phyloP scores from a whole-genome alignment of 2,888 invertebrate genomes.

The Spodoptera littoralis region DNA sequence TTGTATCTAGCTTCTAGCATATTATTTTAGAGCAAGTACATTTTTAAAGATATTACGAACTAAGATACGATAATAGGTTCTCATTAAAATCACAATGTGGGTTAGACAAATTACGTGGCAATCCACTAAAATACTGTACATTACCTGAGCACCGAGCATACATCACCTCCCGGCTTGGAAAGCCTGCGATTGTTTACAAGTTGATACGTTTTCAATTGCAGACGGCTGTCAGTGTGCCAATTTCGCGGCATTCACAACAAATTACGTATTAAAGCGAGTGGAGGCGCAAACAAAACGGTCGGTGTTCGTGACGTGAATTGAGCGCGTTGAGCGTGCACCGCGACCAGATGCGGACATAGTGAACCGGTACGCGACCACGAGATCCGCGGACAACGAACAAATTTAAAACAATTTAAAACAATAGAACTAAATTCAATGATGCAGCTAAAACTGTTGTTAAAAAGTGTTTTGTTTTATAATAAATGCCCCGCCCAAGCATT shows the following conservation, averaged over 20 bases:
- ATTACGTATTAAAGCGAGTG: slow-evolving; percentile 88
- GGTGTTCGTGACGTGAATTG: slow-evolving; percentile 87
- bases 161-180: slow-evolving; percentile 16
- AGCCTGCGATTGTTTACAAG: slow-evolving; percentile 69
- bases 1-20: slow-evolving; percentile 11
- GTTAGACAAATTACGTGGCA: too few relatives aligned
- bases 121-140: background rate
- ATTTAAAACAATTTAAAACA: slow-evolving; percentile 18
- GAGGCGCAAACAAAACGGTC: slow-evolving; percentile 86
- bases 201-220: slow-evolving; percentile 83
- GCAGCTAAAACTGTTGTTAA: background rate
- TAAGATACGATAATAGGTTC: background rate
- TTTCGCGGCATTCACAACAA: slow-evolving; percentile 87
- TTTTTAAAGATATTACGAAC: slow-evolving; percentile 7
- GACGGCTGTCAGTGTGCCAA: slow-evolving; percentile 83
- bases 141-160: slow-evolving; percentile 14
- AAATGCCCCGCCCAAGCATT: background rate
- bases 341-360: slow-evolving; percentile 43
- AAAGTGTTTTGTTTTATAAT: slow-evolving; percentile 6
- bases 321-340: slow-evolving; percentile 67
- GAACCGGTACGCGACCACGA: slow-evolving; percentile 2
- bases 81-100: too few relatives aligned
- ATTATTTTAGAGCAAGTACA: slow-evolving; percentile 2
- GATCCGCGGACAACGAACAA: slow-evolving; percentile 37
- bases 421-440: slow-evolving; percentile 6